A percentile compares a stretch with the other conserved stretches of the same genome.
phyloP scores from a whole-genome alignment of 2,113 vertebrate genomes.

The Sula dactylatra region DNA sequence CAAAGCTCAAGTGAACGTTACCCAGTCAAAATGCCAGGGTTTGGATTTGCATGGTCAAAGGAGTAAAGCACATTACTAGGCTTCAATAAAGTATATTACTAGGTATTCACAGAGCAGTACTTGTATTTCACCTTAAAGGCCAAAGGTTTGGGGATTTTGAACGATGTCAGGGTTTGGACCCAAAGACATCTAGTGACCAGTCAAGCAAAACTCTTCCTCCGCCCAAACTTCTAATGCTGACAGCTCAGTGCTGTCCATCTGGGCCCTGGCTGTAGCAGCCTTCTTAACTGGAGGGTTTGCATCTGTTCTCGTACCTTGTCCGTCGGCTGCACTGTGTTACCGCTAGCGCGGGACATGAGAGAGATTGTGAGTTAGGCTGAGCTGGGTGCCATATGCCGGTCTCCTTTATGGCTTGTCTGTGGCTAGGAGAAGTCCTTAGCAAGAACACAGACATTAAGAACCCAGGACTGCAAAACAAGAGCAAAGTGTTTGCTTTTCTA shows the following conservation, averaged over 20 bases:
- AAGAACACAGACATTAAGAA: background rate
- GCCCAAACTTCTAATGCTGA: background rate
- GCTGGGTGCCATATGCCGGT: accelerated
- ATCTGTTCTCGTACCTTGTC: background rate
- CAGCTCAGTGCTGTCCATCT: accelerated
- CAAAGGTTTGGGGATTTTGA: background rate
- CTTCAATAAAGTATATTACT: background rate
- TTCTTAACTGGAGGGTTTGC: background rate
- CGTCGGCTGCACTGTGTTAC: background rate
- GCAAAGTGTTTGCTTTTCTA: background rate
- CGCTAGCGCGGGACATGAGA: accelerated
- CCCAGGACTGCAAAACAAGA: background rate
- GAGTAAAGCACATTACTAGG: background rate
- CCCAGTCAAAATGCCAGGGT: background rate
- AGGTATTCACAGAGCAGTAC: background rate
- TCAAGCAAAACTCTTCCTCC: background rate
- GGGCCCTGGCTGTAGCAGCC: background rate
- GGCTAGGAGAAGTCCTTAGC: background rate
- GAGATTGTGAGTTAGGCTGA: accelerated
- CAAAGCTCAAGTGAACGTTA: background rate
- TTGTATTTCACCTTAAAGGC: background rate
- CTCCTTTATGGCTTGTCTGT: background rate
- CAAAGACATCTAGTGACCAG: background rate
- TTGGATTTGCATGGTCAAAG: background rate
- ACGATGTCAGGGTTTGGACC: background rate